Conservation (phyloP, 2,888 invertebrate genomes). For the Scaptomyza flava region DNA sequence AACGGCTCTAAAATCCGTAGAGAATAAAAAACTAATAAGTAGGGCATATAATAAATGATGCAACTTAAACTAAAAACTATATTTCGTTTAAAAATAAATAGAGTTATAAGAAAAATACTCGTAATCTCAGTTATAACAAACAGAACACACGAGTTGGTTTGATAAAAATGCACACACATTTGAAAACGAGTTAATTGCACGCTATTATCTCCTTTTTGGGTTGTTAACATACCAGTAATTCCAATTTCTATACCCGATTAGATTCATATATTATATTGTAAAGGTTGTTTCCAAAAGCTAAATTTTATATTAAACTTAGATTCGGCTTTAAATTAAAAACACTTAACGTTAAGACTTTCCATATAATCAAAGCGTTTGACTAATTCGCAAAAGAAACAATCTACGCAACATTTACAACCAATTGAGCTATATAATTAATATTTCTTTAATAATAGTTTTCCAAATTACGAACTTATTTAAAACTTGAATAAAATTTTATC, state of each 20-base stretch:
- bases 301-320: too few species aligned
- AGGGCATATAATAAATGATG: slow-evolving; percentile 46
- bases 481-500: slow-evolving; percentile 12
- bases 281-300: slow-evolving; percentile 20
- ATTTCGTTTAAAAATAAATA: slow-evolving; percentile 27
- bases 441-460: slow-evolving; percentile 16
- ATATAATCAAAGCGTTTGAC: too few species aligned
- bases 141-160: slow-evolving; percentile 71
- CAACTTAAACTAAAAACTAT: slow-evolving; percentile 25
- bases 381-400: slow-evolving; percentile 33
- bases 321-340: too few species aligned
- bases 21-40: slow-evolving; percentile 47
- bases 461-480: slow-evolving; percentile 22
- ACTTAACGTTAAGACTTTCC: too few species aligned
- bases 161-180: slow-evolving; percentile 70
- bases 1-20: slow-evolving; percentile 30
- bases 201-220: slow-evolving; percentile 56
- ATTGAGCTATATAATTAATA: slow-evolving; percentile 30
- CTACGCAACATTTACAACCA: slow-evolving; percentile 17
- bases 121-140: slow-evolving; percentile 40
- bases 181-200: slow-evolving; percentile 74
- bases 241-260: slow-evolving; percentile 9
- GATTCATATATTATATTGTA: slow-evolving; percentile 5
- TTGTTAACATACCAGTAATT: slow-evolving; percentile 1
- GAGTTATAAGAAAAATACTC: slow-evolving; percentile 8